Evolutionary conservation across 2,888 invertebrate species (phyloP).

Genomic region (Orthonevra nobilis): DNA sequence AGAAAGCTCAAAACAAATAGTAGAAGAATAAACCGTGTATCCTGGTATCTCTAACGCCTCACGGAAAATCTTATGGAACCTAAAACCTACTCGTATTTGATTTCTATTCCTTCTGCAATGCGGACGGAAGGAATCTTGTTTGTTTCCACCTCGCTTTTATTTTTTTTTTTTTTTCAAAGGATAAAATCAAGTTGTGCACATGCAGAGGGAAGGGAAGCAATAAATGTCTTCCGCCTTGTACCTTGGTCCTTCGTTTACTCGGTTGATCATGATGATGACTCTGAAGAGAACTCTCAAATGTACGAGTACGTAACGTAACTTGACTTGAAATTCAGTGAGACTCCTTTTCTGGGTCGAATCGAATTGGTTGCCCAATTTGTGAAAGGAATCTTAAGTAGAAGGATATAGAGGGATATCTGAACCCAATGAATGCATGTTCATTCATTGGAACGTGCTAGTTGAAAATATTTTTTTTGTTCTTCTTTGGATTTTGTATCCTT

Average conservation of each 20-base stretch:
- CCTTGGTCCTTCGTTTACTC: background rate
- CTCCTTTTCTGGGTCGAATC: conserved; percentile 33
- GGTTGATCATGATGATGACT: conserved; percentile 4
- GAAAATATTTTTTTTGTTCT: conserved; percentile 1
- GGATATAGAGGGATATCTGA: conserved; percentile 3
- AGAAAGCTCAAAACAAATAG: background rate
- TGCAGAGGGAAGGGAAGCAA: conserved; percentile 11
- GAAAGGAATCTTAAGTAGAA: conserved; percentile 50
- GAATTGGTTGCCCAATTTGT: conserved; percentile 58
- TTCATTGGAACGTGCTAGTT: conserved; percentile 35
- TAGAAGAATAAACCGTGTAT: conserved; percentile 1
- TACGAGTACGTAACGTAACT: too few relatives aligned
- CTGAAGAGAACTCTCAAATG: background rate
- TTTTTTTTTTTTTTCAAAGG: conserved; percentile 1
- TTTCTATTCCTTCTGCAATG: conserved; percentile 63
- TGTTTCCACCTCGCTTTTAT: conserved; percentile 8
- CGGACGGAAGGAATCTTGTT: conserved; percentile 23
- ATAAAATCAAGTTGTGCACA: conserved; percentile 28
- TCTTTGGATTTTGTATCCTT: conserved; percentile 10
- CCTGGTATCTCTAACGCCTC: background rate
- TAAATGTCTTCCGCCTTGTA: too few relatives aligned
- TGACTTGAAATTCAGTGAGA: conserved; percentile 6
- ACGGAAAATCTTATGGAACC: conserved; percentile 21
- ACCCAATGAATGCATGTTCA: too few relatives aligned
- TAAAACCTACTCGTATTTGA: too few relatives aligned